These are phyloP conservation scores for Seira musarum DNA, from an alignment of 2,888 invertebrate genomes.

Conservation along the genomic window DNA sequence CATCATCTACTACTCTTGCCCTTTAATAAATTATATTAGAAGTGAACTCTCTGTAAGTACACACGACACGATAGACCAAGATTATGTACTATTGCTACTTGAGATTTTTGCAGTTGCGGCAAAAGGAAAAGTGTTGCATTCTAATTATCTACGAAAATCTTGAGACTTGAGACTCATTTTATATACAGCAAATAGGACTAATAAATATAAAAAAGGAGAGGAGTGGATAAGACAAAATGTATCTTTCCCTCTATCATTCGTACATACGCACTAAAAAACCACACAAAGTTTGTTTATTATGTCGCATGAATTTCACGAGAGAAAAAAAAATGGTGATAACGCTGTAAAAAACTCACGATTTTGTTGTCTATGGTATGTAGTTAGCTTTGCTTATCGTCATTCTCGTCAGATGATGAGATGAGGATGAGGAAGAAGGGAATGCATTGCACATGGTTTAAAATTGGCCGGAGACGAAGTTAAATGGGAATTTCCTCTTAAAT, in stretches of 20 bases:
- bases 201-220: neutral
- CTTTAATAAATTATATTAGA: neutral
- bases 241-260: neutral
- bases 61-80: neutral
- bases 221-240: neutral
- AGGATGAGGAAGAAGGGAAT: neutral
- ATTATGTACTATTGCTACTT: too few species aligned
- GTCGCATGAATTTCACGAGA: neutral
- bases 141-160: neutral
- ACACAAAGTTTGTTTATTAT: conserved; percentile 11
- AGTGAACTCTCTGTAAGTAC: neutral
- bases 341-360: conserved; percentile 11
- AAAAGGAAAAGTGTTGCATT: neutral
- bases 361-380: neutral
- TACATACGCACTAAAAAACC: neutral
- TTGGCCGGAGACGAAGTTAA: neutral
- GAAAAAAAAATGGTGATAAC: neutral
- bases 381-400: conserved; percentile 14
- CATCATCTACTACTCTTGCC: too few species aligned
- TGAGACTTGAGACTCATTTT: neutral
- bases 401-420: neutral
- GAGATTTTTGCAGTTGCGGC: too few species aligned
- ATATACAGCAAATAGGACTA: neutral
- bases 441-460: neutral
- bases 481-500: neutral